A percentile compares a stretch with the other conserved stretches of the same genome.
Evolutionary conservation across 2,888 invertebrate genomes (phyloP).

Genomic region (Cremastinae sp.): DNA sequence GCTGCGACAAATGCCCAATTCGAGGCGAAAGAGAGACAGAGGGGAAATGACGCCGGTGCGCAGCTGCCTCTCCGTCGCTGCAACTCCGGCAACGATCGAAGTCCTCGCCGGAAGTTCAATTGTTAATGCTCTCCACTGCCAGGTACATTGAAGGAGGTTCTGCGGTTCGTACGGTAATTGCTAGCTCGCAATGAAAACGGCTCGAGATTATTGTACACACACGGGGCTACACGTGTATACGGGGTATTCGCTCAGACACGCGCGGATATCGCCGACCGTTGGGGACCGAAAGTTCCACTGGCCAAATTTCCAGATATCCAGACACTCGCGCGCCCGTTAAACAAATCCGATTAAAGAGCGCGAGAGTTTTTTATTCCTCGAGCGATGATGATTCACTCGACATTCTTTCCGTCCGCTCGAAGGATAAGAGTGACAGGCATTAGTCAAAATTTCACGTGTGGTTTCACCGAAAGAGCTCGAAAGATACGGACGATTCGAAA

Average conservation of each 20-base stretch:
- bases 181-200: conserved; percentile 52
- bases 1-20: conserved; percentile 61
- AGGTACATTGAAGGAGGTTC: conserved; percentile 53
- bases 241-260: not conserved
- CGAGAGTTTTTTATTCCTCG: not conserved
- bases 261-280: conserved; percentile 20
- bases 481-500: no score
- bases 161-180: conserved; percentile 57
- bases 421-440: no score
- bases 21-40: conserved; percentile 25
- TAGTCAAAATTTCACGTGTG: no score
- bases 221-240: conserved; percentile 2
- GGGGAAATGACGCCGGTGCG: conserved; percentile 20
- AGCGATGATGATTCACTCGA: conserved; percentile 22
- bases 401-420: not conserved
- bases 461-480: no score
- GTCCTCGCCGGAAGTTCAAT: conserved; percentile 53
- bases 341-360: conserved; percentile 20
- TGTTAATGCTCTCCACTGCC: conserved; percentile 40
- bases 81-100: conserved; percentile 50
- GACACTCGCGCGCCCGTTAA: not conserved
- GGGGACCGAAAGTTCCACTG: conserved; percentile 25
- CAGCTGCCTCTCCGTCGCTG: conserved; percentile 50
- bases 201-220: conserved; percentile 25
- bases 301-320: conserved; percentile 29